Conservation (phyloP, 1,140 invertebrate species). For the Himalopsyche phryganea region DNA sequence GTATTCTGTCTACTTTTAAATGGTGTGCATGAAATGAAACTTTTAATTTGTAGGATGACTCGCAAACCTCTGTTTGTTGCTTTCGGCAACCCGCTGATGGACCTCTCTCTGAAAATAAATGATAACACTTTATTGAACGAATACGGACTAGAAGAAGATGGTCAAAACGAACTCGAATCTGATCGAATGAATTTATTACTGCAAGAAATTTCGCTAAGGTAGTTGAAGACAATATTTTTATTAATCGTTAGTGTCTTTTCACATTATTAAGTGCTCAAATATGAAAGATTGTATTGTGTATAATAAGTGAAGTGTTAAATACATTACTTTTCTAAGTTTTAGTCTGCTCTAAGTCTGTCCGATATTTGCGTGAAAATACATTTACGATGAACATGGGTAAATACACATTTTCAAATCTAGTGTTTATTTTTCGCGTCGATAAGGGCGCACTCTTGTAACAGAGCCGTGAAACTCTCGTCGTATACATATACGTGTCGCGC, state of each 20-base stretch:
- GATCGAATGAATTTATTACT: conserved; percentile 11
- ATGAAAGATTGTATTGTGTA: background rate
- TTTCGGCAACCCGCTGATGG: conserved; percentile 66
- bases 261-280: background rate
- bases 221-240: background rate
- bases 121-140: conserved; percentile 54
- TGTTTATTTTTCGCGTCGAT: background rate
- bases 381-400: background rate
- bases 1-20: too few species aligned
- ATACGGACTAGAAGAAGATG: conserved; percentile 52
- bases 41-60: too few species aligned
- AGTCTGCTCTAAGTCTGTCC: background rate
- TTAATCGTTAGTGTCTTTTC: background rate
- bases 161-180: conserved; percentile 46
- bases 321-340: background rate
- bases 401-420: background rate
- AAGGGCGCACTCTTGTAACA: background rate
- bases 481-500: background rate
- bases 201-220: conserved; percentile 9
- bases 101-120: conserved; percentile 54
- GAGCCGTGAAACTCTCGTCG: background rate
- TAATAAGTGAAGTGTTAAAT: background rate
- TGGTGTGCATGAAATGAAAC: too few species aligned
- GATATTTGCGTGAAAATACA: background rate
- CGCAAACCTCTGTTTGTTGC: conserved; percentile 39